Conservation (phyloP, 2,888 invertebrate genomes). For the Tolmerus cingulatus region DNA sequence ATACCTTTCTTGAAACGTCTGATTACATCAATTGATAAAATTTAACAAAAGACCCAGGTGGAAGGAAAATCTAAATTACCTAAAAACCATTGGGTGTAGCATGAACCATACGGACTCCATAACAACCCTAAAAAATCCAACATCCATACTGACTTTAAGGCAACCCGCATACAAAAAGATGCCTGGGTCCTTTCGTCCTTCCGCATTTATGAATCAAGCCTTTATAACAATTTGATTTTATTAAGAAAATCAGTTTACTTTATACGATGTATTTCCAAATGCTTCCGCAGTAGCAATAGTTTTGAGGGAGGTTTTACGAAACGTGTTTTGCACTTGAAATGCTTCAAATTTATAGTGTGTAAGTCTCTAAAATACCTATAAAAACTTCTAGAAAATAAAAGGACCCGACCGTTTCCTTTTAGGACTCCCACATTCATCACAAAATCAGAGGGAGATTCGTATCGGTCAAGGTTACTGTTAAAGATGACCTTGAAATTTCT, state of each 20-base stretch:
- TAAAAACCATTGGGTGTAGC: background rate
- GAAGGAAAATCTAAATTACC: background rate
- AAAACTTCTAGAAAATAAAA: background rate
- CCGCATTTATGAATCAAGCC: slow-evolving; percentile 31
- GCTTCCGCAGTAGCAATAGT: background rate
- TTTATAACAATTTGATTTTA: slow-evolving; percentile 24
- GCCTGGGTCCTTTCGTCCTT: background rate
- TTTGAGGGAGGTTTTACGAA: background rate
- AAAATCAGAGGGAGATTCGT: background rate
- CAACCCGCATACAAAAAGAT: background rate
- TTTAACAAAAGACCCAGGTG: background rate
- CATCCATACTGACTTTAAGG: background rate
- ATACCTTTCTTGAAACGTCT: background rate
- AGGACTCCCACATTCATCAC: background rate
- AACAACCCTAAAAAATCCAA: background rate
- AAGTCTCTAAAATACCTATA: background rate
- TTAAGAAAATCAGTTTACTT: background rate
- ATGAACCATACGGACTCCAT: background rate
- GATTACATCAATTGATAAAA: background rate
- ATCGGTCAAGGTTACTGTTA: background rate
- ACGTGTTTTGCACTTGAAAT: background rate
- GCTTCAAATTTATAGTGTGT: background rate
- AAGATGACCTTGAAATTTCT: background rate
- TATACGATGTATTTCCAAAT: background rate
- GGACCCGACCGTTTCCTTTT: background rate